These are phyloP conservation scores for Holothuria scabra DNA, from an alignment of 53 echinoderm and acorn worm genomes.

Conservation along the genomic window DNA sequence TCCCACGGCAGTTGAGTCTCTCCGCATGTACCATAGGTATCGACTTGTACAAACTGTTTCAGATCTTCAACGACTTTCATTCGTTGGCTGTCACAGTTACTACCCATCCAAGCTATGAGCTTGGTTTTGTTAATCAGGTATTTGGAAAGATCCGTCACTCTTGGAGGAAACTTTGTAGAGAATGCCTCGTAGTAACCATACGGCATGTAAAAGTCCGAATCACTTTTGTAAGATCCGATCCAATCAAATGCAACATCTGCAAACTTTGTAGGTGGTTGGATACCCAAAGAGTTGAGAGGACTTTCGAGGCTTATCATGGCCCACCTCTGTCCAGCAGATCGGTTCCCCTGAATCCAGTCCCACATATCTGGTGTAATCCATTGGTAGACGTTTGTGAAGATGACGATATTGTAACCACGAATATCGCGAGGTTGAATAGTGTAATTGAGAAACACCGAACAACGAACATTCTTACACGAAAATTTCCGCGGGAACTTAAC, in stretches of 20 bases:
- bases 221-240: conserved; percentile 10
- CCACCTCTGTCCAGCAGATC: conserved; percentile 2
- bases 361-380: conserved; percentile 6
- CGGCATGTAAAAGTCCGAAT: conserved; percentile 3
- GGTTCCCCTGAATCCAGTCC: conserved; percentile 16
- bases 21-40: conserved; percentile 3
- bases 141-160: not conserved
- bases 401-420: conserved; percentile 3
- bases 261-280: conserved; percentile 8
- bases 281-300: not conserved
- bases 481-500: conserved; percentile 11
- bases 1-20: conserved; percentile 3
- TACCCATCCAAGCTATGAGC: not conserved
- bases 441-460: conserved; percentile 1
- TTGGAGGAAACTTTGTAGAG: not conserved
- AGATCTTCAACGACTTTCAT: not conserved
- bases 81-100: conserved; percentile 8
- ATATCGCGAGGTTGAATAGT: not conserved
- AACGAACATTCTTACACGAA: not conserved
- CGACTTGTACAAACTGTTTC: not conserved
- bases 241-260: conserved; percentile 24
- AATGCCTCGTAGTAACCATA: conserved; percentile 17
- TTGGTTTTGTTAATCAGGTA: not conserved
- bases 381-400: conserved; percentile 6
- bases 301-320: not conserved